Base-by-base conservation (phyloP, 1,140 invertebrate genomes). In the Sycobia sp. region DNA sequence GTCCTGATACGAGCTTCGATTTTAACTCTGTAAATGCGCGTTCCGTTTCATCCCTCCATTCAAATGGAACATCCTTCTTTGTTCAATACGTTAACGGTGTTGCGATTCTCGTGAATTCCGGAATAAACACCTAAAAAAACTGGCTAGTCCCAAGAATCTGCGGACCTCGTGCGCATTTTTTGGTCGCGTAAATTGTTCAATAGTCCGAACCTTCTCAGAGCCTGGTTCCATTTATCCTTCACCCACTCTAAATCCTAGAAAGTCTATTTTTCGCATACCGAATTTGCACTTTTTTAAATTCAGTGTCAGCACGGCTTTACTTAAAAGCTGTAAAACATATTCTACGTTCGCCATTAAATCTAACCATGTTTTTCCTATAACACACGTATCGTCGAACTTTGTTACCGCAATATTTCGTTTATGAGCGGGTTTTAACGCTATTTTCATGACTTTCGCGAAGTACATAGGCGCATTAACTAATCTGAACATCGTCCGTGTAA, bases 101-200 rank as follows among this genome's bases (percentile, higher is more conserved):
- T 1, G 49, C 50, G 13, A 51, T 59, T 9, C 14, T 14, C 1
- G 49, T 38, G 32, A 60, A 65, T 16, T 46, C 34, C 1, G 56
- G 29, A 60, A 25, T 65, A 78, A 81, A 50, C 68, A 49, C 23
- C 72, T 65, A 68, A 77, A 78, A 55, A 71, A 79, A 38, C 66
- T 66, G 9, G 68, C 58, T 16, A 54, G 39, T 18, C 39, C 39
- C n/a, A 41, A n/a, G 83, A 62, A 38, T 82, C 81, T 16, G 43
- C 73, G 55, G 8, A 83, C 23, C 23, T 29, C 1, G 14, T 49
- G 29, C 39, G 32, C 18, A 50, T 22, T 41, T 39, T 0, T 41
- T 14, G 34, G 34, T 25, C 7, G 18, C 29, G 53, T 29, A 57
- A 47, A 36, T 8, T 41, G 13, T 20, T 44, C 34, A 13, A 73